Evolutionary conservation across 2,797 vertebrate species (phyloP).

Genomic region (Pseudomugil gertrudae): DNA sequence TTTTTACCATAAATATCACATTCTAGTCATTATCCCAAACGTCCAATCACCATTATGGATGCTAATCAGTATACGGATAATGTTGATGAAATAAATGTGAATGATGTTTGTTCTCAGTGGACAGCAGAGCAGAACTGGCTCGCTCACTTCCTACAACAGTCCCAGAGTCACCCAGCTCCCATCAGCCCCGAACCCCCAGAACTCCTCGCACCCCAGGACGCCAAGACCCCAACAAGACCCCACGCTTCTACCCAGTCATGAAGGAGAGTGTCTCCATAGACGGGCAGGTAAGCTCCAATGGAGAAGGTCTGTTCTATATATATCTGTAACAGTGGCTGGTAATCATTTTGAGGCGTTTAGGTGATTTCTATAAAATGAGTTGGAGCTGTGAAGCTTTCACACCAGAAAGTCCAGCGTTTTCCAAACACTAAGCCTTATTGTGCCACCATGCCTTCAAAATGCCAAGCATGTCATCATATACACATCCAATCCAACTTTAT

Average conservation of each 20-base stretch:
- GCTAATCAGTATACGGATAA: not conserved
- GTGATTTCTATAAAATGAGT: not conserved
- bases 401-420: not conserved
- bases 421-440: no score
- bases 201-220: slow-evolving; percentile 87
- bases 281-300: slow-evolving; percentile 77
- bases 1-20: not conserved
- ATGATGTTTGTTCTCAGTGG: slow-evolving; percentile 26
- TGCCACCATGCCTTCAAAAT: no score
- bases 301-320: no score
- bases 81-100: not conserved
- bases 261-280: slow-evolving; percentile 88
- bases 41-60: not conserved
- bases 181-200: slow-evolving; percentile 74
- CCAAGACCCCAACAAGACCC: slow-evolving; percentile 90
- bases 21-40: not conserved
- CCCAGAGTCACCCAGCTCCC: slow-evolving; percentile 79
- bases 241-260: slow-evolving; percentile 93
- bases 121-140: slow-evolving; percentile 70
- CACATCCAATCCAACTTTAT: no score
- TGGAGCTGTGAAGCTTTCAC: not conserved
- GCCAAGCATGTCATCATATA: no score
- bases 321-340: not conserved
- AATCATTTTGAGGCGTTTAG: no score
- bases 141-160: slow-evolving; percentile 84